Evolutionary conservation across 2,888 invertebrate species (phyloP).

Genomic region (Dorcus parallelipipedus): DNA sequence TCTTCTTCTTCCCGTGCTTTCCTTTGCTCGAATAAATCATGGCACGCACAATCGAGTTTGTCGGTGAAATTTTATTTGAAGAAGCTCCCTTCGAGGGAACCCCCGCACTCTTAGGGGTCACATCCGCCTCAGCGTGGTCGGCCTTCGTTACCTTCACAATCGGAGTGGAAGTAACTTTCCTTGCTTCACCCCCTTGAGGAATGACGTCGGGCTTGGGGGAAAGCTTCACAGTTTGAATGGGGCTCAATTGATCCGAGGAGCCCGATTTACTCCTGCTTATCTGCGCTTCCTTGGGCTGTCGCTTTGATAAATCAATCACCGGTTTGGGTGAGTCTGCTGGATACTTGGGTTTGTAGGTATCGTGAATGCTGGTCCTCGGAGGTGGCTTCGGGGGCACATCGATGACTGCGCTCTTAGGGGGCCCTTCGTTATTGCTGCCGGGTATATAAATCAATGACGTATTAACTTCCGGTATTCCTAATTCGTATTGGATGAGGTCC

Average conservation of each 20-base stretch:
- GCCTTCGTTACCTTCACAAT: neutral
- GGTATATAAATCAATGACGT: slow-evolving; percentile 19
- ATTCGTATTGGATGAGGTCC: slow-evolving; percentile 32
- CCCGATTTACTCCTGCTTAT: neutral
- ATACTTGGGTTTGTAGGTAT: slow-evolving; percentile 36
- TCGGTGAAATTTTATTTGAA: slow-evolving; percentile 49
- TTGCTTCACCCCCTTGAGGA: neutral
- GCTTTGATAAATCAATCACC: slow-evolving; percentile 13
- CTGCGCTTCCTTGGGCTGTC: neutral
- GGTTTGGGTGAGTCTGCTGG: slow-evolving; percentile 41
- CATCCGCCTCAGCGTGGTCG: no score
- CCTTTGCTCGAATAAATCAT: slow-evolving; percentile 59
- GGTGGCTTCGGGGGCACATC: slow-evolving; percentile 47
- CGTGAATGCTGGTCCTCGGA: slow-evolving; percentile 30
- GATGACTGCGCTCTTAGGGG: neutral
- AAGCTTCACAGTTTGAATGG: neutral
- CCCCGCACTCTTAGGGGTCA: no score
- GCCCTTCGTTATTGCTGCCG: no score
- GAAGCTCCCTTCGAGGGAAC: slow-evolving; percentile 28
- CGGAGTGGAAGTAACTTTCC: neutral
- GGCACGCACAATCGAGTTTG: slow-evolving; percentile 53
- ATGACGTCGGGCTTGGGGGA: slow-evolving; percentile 9
- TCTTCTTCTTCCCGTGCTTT: slow-evolving; percentile 68
- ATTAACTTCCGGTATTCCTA: slow-evolving; percentile 37
- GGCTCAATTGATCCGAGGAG: neutral